A percentile compares a stretch with the other conserved stretches of the same genome.
These are phyloP conservation scores for Ecliptopera silaceata DNA, from an alignment of 2,888 invertebrate species.

Conservation along the genomic window DNA sequence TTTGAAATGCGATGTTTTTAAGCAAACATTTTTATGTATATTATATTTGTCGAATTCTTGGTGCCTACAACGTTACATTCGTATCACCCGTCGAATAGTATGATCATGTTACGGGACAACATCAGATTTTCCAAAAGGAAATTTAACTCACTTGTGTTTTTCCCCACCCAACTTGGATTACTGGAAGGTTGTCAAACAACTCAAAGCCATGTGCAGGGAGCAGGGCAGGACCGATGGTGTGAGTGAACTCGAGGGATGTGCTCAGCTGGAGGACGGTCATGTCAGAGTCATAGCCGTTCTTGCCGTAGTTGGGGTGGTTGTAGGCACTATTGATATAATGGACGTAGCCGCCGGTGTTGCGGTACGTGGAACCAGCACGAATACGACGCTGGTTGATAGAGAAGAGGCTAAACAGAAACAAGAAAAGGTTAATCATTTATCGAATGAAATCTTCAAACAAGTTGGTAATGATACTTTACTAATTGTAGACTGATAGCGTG, in stretches of 20 bases:
- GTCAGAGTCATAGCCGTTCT: conserved; percentile 20
- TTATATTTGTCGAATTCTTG: no score
- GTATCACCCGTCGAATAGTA: no score
- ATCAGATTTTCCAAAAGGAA: no score
- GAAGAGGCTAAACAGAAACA: neutral
- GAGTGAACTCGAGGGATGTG: neutral
- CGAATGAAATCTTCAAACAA: neutral
- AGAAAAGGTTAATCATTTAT: no score
- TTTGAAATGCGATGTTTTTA: no score
- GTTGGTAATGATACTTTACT: no score
- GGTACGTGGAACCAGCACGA: conserved; percentile 38
- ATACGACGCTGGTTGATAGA: conserved; percentile 29
- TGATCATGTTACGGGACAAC: no score
- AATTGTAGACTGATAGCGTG: no score
- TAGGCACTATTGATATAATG: conserved; percentile 8
- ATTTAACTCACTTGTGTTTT: conserved; percentile 18
- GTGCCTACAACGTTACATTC: no score
- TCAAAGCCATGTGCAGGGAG: conserved; percentile 14
- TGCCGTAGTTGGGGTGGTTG: conserved; percentile 35
- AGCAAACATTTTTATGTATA: no score
- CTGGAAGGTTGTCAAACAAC: conserved; percentile 22
- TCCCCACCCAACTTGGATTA: conserved; percentile 31
- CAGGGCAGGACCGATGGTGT: conserved; percentile 6
- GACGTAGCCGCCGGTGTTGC: conserved; percentile 33
- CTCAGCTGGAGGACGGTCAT: conserved; percentile 21